Base-by-base conservation (phyloP, 1,140 invertebrate species). In the Thaumatotibia leucotreta region DNA sequence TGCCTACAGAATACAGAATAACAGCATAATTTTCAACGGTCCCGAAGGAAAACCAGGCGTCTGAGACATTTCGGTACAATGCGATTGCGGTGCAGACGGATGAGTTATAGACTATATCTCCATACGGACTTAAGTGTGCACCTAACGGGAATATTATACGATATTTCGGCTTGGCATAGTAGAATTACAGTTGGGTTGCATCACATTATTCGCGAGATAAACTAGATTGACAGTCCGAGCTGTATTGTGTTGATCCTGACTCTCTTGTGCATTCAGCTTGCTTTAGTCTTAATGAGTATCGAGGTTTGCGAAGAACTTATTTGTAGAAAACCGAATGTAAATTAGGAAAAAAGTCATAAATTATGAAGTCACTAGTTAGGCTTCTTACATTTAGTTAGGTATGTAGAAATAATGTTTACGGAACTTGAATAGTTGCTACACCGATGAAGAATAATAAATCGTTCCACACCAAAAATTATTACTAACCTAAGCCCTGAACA, bases 21-120 rank as follows among this genome's bases (percentile, higher is more conserved):
- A 58, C 23, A 58, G 24, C 27, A 58, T 58, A 58, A 58, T 58
- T 58, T 54, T 29, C 52, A 58, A 58, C 52, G n/a, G 23, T 29
- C 52, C 27, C 52, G 52, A 14, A 58, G 52, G 52, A 58, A 27
- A 27, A 24, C 52, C 24, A 8, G 17, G 17, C 39, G 39, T 45
- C 39, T 27, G 52, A 58, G 52, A 31, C 52, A 58, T 58, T 58
- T 58, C 11, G 52, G 52, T 14, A 58, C 52, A 58, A 31, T 58
- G 50, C 50, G 50, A 58, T 29, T 58, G 52, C 52, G 52, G 52
- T 58, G 23, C 52, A 58, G 20, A 14, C 23, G 24, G 52, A 58
- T 58, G 52, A 58, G 14, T 58, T 27, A 58, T 14, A n/a, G 0
- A 20, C 39, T 14, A 45, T 17, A 45, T 45, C 6, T 45, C 39